Conservation (phyloP, 2,888 invertebrate genomes). For the Girardia tigrina region DNA sequence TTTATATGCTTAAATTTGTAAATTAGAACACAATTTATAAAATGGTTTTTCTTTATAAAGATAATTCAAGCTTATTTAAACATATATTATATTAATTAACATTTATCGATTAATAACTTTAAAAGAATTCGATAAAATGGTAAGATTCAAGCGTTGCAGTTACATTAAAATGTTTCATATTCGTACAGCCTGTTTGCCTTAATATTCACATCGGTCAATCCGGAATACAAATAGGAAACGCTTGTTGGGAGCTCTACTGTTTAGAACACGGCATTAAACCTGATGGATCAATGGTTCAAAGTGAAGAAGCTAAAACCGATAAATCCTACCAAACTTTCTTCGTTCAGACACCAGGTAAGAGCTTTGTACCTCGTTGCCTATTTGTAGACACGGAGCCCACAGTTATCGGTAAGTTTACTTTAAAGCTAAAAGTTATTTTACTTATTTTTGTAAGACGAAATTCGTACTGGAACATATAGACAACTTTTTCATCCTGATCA, state of each 20-base stretch:
- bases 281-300: slow-evolving; percentile 40
- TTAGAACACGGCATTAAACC: slow-evolving; percentile 52
- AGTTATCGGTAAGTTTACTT: slow-evolving; percentile 33
- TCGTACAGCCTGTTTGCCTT: slow-evolving; percentile 46
- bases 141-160: not conserved
- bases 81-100: not conserved
- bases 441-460: slow-evolving; percentile 40
- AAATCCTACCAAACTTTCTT: slow-evolving; percentile 30
- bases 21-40: too few relatives aligned
- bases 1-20: too few relatives aligned
- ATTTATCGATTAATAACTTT: not conserved
- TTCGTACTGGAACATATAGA: slow-evolving; percentile 43
- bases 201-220: slow-evolving; percentile 51
- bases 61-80: too few relatives aligned
- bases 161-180: not conserved
- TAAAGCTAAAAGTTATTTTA: not conserved
- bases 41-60: too few relatives aligned
- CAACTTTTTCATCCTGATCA: slow-evolving; percentile 47
- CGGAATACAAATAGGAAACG: slow-evolving; percentile 52
- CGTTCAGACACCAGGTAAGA: not conserved
- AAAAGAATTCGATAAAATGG: not conserved
- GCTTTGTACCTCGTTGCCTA: slow-evolving; percentile 28
- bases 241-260: slow-evolving; percentile 53
- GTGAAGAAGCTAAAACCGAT: not conserved
- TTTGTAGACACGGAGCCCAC: slow-evolving; percentile 31